Conservation (phyloP, 2,888 invertebrate species). For the Priocnemis perturbator region DNA sequence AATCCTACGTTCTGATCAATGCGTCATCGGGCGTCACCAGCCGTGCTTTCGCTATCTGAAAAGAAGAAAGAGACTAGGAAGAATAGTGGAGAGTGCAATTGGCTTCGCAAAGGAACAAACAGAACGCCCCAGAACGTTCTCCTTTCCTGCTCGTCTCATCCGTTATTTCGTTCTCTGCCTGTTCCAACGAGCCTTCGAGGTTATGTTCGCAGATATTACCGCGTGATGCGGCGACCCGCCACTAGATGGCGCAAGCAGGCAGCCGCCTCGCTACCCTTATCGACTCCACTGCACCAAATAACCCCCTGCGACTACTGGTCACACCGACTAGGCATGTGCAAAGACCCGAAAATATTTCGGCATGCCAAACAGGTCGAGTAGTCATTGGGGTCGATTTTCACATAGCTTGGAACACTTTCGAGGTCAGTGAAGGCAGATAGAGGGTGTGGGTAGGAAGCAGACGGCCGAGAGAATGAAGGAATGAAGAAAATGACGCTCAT, state of each 20-base stretch:
- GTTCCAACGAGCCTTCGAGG: not conserved
- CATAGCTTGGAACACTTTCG: slow-evolving; percentile 30
- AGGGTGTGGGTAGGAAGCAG: not conserved
- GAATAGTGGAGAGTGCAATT: too few relatives aligned
- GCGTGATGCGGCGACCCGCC: slow-evolving; percentile 18
- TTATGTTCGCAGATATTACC: slow-evolving; percentile 2
- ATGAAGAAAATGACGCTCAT: not conserved
- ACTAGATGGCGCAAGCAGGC: slow-evolving; percentile 53
- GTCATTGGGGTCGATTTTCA: slow-evolving; percentile 41
- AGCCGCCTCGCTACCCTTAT: slow-evolving; percentile 53
- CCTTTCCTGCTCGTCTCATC: too few relatives aligned
- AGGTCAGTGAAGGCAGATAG: slow-evolving; percentile 13
- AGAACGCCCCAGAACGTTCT: too few relatives aligned
- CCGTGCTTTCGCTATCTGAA: too few relatives aligned
- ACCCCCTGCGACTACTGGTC: slow-evolving; percentile 34
- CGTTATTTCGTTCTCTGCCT: too few relatives aligned
- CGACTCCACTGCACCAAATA: slow-evolving; percentile 64
- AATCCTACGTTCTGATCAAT: too few relatives aligned
- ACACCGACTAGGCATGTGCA: slow-evolving; percentile 31
- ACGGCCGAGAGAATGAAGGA: not conserved
- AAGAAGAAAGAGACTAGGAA: too few relatives aligned
- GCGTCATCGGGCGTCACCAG: too few relatives aligned
- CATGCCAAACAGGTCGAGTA: slow-evolving; percentile 38
- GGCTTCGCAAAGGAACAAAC: too few relatives aligned
- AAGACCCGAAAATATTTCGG: slow-evolving; percentile 38